These are phyloP conservation scores for Sorex araneus DNA, from an alignment of 2,113 vertebrate species.

Conservation along the genomic window DNA sequence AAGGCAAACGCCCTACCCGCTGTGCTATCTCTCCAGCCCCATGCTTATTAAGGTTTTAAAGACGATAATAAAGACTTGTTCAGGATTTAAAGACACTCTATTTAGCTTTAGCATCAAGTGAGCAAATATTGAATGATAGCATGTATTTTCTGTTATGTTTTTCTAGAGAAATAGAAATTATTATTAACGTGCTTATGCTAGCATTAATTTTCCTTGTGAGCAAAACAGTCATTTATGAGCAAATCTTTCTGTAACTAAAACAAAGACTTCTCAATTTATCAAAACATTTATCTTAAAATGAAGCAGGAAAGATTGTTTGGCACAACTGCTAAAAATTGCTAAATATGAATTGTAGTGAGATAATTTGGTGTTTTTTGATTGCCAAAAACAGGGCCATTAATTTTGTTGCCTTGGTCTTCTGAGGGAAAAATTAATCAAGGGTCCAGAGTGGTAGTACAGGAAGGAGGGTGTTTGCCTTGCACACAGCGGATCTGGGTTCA, in stretches of 20 bases:
- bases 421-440: neutral
- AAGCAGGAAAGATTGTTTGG: conserved; percentile 38
- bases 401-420: conserved; percentile 37
- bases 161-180: conserved; percentile 35
- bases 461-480: too few relatives aligned
- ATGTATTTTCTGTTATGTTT: conserved; percentile 11
- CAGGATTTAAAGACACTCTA: neutral
- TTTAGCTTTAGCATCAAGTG: neutral
- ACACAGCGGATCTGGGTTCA: neutral
- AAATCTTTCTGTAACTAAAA: conserved; percentile 48
- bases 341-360: neutral
- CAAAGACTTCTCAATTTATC: neutral
- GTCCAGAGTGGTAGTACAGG: too few relatives aligned
- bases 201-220: conserved; percentile 48
- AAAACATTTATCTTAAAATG: conserved; percentile 51
- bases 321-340: conserved; percentile 20
- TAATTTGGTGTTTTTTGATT: conserved; percentile 31
- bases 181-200: conserved; percentile 43
- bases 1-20: too few relatives aligned
- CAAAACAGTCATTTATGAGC: conserved; percentile 57
- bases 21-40: too few relatives aligned
- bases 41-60: conserved; percentile 57
- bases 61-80: neutral
- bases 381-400: conserved; percentile 9
- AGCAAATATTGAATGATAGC: neutral